Conservation (phyloP, 2,797 vertebrate species). For the Malacoctenus gilli region DNA sequence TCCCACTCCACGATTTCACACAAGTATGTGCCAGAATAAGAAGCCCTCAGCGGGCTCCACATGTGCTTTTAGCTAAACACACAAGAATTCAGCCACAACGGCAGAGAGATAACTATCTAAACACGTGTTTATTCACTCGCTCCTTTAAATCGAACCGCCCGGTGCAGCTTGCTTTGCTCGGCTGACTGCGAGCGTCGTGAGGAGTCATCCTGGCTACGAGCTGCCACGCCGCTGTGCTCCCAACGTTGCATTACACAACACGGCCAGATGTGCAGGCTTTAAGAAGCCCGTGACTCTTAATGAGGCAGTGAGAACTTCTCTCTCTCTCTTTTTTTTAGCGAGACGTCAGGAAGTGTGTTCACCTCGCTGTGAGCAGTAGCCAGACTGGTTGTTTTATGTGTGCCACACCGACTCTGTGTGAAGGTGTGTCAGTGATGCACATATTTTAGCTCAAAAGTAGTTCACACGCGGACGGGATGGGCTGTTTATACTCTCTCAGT, state of each 20-base stretch:
- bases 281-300: slow-evolving; percentile 61
- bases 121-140: slow-evolving; percentile 1
- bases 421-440: too few relatives aligned
- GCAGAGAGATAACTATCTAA: slow-evolving; percentile 8
- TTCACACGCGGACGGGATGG: too few relatives aligned
- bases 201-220: slow-evolving; percentile 43
- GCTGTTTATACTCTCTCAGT: too few relatives aligned
- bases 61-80: background rate
- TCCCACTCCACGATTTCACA: background rate
- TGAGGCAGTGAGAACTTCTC: slow-evolving; percentile 47
- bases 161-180: too few relatives aligned
- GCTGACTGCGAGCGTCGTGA: background rate
- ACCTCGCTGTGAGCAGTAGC: too few relatives aligned
- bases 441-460: too few relatives aligned
- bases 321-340: slow-evolving; percentile 21
- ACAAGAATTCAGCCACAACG: slow-evolving; percentile 5
- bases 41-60: slow-evolving; percentile 6
- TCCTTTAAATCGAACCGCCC: too few relatives aligned
- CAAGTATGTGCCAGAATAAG: background rate
- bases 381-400: background rate
- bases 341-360: slow-evolving; percentile 36
- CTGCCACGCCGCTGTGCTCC: slow-evolving; percentile 48
- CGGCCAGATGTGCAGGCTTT: slow-evolving; percentile 74
- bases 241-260: slow-evolving; percentile 68
- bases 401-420: slow-evolving; percentile 12